Evolutionary conservation across 2,113 vertebrate species (phyloP), one percentile per base, ranked within the genome.

Genomic region (Cyanistes caeruleus): DNA sequence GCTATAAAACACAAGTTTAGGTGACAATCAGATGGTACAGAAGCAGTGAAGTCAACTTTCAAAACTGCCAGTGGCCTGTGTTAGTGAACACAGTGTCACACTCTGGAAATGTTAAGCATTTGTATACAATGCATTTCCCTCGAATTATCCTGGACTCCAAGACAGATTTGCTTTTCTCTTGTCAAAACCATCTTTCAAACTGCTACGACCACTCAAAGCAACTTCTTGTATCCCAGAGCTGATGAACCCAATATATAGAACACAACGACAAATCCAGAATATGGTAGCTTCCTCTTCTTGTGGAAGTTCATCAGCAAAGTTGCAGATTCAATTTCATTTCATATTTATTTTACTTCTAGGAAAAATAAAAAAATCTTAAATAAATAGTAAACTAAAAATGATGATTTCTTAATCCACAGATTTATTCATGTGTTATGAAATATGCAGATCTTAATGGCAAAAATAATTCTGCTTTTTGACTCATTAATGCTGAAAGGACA

Each of bases 1-100:
- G 98, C 99, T 99, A 95, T 27, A 97, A 98, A 95, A 97, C 76
- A 97, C 73, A 96, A 97, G 84, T 76, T 49, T 30, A 91, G 39
- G 73, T 18, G 74, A 92, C 46, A 95, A 80, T 97, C 81, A 97
- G 82, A 85, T 33, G 12, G 33, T 30, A 84, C 18, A 92, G 70
- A 92, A 93, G 59, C 39, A 91, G 48, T 82, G 58, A 49, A 25
- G n/a, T 67, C 90, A 94, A 91, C 41, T 91, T 92, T 13, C 73
- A 87, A 84, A 64, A 89, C 46, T 56, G 37, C 60, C 49, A 90
- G 72, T 43, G 20, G 44, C 87, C 59, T 75, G 48, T 41, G 43
- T 44, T 56, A 95, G 80, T 24, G 33, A 96, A 84, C 60, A 65
- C 0, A 1, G 39, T 55, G 44, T 70, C 30, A 72, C 20, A 31